These are phyloP conservation scores for Poecilia picta DNA, from an alignment of 2,797 vertebrate genomes.

Conservation along the genomic window DNA sequence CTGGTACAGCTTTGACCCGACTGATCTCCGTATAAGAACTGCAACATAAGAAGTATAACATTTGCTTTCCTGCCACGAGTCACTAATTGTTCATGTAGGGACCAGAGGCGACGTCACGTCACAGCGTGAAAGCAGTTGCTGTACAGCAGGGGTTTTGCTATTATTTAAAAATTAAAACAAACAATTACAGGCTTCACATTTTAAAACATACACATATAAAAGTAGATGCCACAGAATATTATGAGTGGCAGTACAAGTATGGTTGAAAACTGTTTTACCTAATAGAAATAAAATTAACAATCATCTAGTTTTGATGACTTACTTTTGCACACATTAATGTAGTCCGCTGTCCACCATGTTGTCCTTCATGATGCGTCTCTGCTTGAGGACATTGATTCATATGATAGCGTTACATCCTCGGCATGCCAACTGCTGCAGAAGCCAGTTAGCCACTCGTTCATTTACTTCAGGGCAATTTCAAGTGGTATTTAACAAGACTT, in stretches of 20 bases:
- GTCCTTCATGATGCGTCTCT: neutral
- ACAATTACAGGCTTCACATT: neutral
- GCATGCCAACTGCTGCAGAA: neutral
- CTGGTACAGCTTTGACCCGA: neutral
- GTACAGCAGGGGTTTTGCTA: neutral
- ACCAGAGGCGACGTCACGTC: neutral
- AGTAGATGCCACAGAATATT: neutral
- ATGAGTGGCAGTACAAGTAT: neutral
- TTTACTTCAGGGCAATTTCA: neutral
- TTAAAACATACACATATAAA: neutral
- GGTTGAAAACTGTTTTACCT: neutral
- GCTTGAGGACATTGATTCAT: neutral
- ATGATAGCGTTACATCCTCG: neutral
- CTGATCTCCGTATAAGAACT: neutral
- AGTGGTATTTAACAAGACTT: neutral
- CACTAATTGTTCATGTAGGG: neutral
- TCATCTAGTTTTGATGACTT: neutral
- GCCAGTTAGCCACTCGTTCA: neutral
- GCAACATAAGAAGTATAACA: neutral
- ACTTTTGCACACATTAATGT: neutral
- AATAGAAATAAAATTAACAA: neutral
- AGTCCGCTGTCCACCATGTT: neutral
- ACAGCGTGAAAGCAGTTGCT: neutral
- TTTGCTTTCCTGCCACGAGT: neutral
- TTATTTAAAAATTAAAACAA: neutral